phyloP scores from a whole-genome alignment of 1,140 invertebrate genomes.

The Drosophila hydei region DNA sequence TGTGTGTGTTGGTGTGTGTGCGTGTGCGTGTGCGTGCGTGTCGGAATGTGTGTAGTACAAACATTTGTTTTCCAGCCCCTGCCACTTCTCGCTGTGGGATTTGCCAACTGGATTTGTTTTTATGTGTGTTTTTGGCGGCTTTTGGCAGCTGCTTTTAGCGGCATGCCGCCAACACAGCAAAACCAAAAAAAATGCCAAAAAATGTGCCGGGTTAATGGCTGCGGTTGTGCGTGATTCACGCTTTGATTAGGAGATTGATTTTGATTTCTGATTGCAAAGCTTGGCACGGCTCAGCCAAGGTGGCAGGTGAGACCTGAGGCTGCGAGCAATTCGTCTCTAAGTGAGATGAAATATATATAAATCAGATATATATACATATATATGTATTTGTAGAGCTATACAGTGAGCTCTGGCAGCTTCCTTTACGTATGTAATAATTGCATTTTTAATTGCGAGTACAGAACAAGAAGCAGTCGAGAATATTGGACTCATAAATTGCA shows the following conservation, averaged over 20 bases:
- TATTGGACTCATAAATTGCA: slow-evolving; percentile 59
- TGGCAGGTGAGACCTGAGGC: not conserved
- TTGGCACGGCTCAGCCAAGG: not conserved
- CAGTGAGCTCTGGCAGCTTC: not conserved
- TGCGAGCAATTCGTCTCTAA: too few species aligned
- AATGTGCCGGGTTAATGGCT: slow-evolving; percentile 49
- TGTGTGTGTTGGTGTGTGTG: slow-evolving; percentile 30
- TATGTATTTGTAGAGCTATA: too few species aligned
- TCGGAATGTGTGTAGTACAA: slow-evolving; percentile 62
- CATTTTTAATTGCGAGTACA: slow-evolving; percentile 74
- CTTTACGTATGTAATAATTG: slow-evolving; percentile 55
- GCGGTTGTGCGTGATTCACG: slow-evolving; percentile 75
- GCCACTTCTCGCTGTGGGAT: slow-evolving; percentile 14
- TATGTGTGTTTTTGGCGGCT: slow-evolving; percentile 36
- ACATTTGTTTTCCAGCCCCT: slow-evolving; percentile 71
- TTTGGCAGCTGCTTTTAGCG: slow-evolving; percentile 23
- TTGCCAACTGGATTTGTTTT: slow-evolving; percentile 71
- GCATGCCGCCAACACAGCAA: slow-evolving; percentile 17
- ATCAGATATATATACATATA: too few species aligned
- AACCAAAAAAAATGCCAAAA: slow-evolving; percentile 16
- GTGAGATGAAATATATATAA: too few species aligned
- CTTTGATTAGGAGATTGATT: slow-evolving; percentile 78
- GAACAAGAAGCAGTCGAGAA: too few species aligned
- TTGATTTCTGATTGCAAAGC: slow-evolving; percentile 25
- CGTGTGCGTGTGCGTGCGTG: slow-evolving; percentile 52